A percentile compares a stretch with the other conserved stretches of the same genome.
Conservation (phyloP, 2,888 invertebrate species). For the Idaea dimidiata region DNA sequence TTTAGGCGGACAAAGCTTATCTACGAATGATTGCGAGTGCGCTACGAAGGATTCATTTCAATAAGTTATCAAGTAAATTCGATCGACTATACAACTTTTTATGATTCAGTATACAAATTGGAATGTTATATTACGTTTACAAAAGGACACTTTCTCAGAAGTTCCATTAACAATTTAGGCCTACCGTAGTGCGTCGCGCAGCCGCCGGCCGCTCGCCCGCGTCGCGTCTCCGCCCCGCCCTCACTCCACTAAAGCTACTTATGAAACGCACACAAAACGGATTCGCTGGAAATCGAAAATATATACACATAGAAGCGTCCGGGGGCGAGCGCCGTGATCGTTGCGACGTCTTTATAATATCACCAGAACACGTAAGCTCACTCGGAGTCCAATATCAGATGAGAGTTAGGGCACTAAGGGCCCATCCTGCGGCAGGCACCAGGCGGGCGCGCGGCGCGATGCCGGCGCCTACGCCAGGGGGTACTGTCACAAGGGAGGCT, state of each 20-base stretch:
- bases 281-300: conserved; percentile 56
- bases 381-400: conserved; percentile 72
- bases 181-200: conserved; percentile 39
- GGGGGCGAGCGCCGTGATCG: conserved; percentile 39
- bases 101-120: conserved; percentile 56
- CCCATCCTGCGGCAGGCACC: conserved; percentile 45
- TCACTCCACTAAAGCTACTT: conserved; percentile 59
- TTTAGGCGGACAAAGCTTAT: conserved; percentile 50
- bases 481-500: conserved; percentile 96
- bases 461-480: conserved; percentile 90
- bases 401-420: conserved; percentile 60
- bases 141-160: conserved; percentile 68
- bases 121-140: conserved; percentile 49
- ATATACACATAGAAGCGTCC: conserved; percentile 67
- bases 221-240: conserved; percentile 47
- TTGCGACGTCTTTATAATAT: conserved; percentile 46
- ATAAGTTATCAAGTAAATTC: conserved; percentile 13
- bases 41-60: conserved; percentile 9
- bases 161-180: conserved; percentile 64
- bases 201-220: conserved; percentile 52
- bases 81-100: conserved; percentile 24
- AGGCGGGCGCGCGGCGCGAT: conserved; percentile 51
- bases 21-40: conserved; percentile 9
- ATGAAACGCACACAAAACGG: conserved; percentile 63
- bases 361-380: conserved; percentile 76